Conservation (phyloP, 2,888 invertebrate genomes). For the Furcula furcula region DNA sequence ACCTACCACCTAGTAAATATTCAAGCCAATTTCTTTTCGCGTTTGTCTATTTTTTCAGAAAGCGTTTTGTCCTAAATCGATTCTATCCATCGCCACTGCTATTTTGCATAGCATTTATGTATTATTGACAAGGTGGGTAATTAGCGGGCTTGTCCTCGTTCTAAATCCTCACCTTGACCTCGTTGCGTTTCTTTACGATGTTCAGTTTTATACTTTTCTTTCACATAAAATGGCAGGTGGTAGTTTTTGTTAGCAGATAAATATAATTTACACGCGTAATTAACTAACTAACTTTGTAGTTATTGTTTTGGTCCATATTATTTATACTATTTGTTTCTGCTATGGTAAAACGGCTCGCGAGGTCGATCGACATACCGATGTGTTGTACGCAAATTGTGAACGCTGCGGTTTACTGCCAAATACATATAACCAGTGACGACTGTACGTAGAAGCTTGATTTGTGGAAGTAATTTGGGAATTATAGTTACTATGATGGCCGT, state of each 20-base stretch:
- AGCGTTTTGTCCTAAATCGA: conserved; percentile 26
- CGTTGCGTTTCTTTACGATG: conserved; percentile 65
- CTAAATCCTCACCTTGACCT: conserved; percentile 72
- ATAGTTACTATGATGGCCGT: no score
- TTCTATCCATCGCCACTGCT: conserved; percentile 35
- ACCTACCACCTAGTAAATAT: no score
- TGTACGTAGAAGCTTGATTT: conserved; percentile 45
- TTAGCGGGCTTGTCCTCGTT: conserved; percentile 70
- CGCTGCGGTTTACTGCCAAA: conserved; percentile 48
- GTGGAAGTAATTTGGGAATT: conserved; percentile 26
- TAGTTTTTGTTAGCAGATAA: conserved; percentile 13
- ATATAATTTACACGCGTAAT: not conserved
- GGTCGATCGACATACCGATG: conserved; percentile 34
- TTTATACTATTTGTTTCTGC: not conserved
- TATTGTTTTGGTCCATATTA: not conserved
- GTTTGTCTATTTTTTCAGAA: not conserved
- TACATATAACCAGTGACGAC: conserved; percentile 56
- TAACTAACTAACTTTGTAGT: no score
- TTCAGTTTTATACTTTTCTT: conserved; percentile 62
- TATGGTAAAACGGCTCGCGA: conserved; percentile 21
- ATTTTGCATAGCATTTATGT: conserved; percentile 43
- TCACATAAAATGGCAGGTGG: conserved; percentile 54
- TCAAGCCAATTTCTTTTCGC: not conserved
- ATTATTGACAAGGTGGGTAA: conserved; percentile 60
- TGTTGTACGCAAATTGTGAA: conserved; percentile 28